Conservation (phyloP, 2,888 invertebrate species). For the Drosophila fulvimacula region DNA sequence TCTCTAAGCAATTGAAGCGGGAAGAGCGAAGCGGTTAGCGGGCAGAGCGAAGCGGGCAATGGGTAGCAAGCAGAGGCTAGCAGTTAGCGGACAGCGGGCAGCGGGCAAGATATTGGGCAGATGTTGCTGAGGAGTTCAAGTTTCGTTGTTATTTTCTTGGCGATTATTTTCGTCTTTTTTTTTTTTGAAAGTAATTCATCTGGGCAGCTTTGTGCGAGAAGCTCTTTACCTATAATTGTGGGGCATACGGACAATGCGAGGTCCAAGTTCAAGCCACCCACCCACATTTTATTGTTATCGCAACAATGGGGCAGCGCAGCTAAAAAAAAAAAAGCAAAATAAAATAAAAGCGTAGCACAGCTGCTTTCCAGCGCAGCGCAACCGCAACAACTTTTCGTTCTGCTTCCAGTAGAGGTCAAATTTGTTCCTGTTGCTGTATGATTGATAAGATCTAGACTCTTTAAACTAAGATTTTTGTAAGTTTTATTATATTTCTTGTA, state of each 20-base stretch:
- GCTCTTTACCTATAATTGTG: constrained; percentile 68
- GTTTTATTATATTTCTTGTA: neutral
- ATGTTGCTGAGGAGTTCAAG: constrained; percentile 56
- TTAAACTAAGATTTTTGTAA: neutral
- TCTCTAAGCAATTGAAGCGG: constrained; percentile 17
- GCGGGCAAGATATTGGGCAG: constrained; percentile 54
- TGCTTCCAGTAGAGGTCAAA: constrained; percentile 34
- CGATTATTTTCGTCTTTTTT: constrained; percentile 66
- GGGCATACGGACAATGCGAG: constrained; percentile 63
- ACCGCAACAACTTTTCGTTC: constrained; percentile 26
- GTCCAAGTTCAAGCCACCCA: constrained; percentile 78
- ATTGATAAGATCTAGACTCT: neutral
- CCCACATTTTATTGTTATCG: constrained; percentile 80
- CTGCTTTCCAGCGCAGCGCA: constrained; percentile 56
- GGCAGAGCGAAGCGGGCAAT: constrained; percentile 8
- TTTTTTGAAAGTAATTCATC: constrained; percentile 77
- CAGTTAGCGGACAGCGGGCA: constrained; percentile 26
- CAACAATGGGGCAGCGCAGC: constrained; percentile 65
- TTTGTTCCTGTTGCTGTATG: neutral
- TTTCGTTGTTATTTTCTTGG: constrained; percentile 38
- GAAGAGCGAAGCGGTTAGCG: constrained; percentile 39
- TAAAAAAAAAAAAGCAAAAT: neutral
- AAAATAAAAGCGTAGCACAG: constrained; percentile 56
- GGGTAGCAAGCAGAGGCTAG: too few relatives aligned
- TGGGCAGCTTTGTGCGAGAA: constrained; percentile 27